These are phyloP conservation scores for Solenopsis invicta DNA, from an alignment of 1,140 invertebrate genomes.

Conservation along the genomic window DNA sequence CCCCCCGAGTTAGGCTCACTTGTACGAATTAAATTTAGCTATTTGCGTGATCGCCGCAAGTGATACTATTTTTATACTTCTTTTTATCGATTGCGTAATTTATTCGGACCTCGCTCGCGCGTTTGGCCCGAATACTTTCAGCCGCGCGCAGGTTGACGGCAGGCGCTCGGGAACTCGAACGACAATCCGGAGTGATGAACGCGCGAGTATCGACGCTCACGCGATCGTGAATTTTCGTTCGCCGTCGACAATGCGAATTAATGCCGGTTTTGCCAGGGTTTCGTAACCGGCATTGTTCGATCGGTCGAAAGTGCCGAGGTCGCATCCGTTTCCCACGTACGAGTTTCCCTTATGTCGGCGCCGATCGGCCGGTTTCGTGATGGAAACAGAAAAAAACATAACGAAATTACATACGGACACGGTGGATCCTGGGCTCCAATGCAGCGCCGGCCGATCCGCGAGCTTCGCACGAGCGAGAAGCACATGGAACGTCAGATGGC, in stretches of 20 bases:
- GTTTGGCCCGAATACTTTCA: background rate
- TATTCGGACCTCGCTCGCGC: constrained; percentile 18
- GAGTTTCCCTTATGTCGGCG: constrained; percentile 54
- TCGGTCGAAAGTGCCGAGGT: constrained; percentile 64
- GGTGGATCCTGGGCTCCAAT: constrained; percentile 11
- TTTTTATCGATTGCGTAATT: constrained; percentile 9
- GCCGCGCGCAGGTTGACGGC: background rate
- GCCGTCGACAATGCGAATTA: constrained; percentile 41
- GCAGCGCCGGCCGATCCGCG: constrained; percentile 4
- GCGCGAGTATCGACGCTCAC: constrained; percentile 1
- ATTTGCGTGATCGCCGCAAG: background rate
- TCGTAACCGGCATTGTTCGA: constrained; percentile 69
- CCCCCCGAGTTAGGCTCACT: background rate
- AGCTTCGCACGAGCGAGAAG: constrained; percentile 57
- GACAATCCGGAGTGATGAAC: constrained; percentile 7
- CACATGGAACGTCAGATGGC: constrained; percentile 83
- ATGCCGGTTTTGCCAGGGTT: constrained; percentile 38
- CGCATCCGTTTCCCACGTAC: constrained; percentile 60
- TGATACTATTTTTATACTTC: background rate
- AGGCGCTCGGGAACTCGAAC: too few species aligned
- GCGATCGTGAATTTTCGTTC: constrained; percentile 56
- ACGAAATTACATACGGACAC: constrained; percentile 43
- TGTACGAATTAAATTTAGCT: background rate
- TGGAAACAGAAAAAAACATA: constrained; percentile 45
- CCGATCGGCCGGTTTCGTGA: constrained; percentile 21